Evolutionary conservation across 2,113 vertebrate genomes (phyloP).

Genomic region (Tragelaphus buxtoni): DNA sequence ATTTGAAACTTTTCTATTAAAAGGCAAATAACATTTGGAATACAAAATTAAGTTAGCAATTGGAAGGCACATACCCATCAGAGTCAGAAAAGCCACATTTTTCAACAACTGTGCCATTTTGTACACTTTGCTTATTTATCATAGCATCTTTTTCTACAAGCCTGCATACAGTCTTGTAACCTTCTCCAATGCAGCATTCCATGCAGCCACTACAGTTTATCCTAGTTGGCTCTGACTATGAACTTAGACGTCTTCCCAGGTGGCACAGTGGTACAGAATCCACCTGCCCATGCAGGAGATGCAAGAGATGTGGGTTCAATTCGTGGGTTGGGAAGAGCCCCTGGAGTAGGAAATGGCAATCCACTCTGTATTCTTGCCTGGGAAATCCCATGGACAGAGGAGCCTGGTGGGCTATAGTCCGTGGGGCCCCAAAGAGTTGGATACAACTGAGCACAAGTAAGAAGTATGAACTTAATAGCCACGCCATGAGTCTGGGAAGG

Average conservation of each 20-base stretch:
- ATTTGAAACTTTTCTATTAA: constrained; percentile 15
- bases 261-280: not conserved
- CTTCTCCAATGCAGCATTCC: not conserved
- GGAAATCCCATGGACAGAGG: not conserved
- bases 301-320: not conserved
- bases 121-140: not conserved
- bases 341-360: not conserved
- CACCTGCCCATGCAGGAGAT: not conserved
- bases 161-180: not conserved
- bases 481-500: not conserved
- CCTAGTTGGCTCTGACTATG: not conserved
- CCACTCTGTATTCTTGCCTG: not conserved
- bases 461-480: not conserved
- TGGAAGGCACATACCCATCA: not conserved
- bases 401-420: not conserved
- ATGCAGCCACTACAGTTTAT: not conserved
- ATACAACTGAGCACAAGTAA: not conserved
- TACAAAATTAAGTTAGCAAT: not conserved
- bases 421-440: not conserved
- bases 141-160: not conserved
- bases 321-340: not conserved
- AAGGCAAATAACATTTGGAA: constrained; percentile 25
- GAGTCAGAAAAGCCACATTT: not conserved
- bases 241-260: not conserved
- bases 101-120: not conserved